phyloP scores from a whole-genome alignment of 2,888 invertebrate genomes.

The Agonopterix alstromeriana region DNA sequence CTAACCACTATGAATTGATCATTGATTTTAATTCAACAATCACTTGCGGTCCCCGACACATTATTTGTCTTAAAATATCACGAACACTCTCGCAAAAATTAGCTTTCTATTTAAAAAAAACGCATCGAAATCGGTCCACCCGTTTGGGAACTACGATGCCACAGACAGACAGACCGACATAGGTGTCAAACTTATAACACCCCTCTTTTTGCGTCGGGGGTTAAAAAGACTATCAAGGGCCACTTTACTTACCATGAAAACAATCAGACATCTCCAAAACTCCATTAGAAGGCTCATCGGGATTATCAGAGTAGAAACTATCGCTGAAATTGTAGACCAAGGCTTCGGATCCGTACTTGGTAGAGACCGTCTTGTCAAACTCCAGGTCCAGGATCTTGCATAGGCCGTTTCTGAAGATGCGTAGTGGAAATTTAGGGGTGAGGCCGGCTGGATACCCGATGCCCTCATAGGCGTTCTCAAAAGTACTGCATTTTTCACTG shows the following conservation, averaged over 20 bases:
- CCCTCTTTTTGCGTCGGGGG: no score
- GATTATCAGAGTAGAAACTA: slow-evolving; percentile 77
- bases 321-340: slow-evolving; percentile 78
- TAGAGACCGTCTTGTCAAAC: slow-evolving; percentile 24
- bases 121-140: no score
- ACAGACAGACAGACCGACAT: no score
- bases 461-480: slow-evolving; percentile 84
- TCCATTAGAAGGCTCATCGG: slow-evolving; percentile 82
- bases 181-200: no score
- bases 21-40: no score
- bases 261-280: slow-evolving; percentile 74
- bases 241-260: slow-evolving; percentile 64
- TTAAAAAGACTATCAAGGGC: neutral
- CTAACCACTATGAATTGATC: no score
- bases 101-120: no score
- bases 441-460: slow-evolving; percentile 81
- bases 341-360: slow-evolving; percentile 71
- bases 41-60: no score
- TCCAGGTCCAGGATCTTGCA: slow-evolving; percentile 80
- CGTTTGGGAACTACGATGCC: no score
- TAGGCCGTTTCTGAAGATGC: slow-evolving; percentile 84
- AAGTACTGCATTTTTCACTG: slow-evolving; percentile 80
- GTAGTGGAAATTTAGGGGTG: slow-evolving; percentile 63
- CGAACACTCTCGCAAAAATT: no score
- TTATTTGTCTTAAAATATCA: no score